Evolutionary conservation across 1,140 invertebrate species (phyloP), one percentile per base, ranked within the genome.

Genomic region (Helicorthomorpha holstii): DNA sequence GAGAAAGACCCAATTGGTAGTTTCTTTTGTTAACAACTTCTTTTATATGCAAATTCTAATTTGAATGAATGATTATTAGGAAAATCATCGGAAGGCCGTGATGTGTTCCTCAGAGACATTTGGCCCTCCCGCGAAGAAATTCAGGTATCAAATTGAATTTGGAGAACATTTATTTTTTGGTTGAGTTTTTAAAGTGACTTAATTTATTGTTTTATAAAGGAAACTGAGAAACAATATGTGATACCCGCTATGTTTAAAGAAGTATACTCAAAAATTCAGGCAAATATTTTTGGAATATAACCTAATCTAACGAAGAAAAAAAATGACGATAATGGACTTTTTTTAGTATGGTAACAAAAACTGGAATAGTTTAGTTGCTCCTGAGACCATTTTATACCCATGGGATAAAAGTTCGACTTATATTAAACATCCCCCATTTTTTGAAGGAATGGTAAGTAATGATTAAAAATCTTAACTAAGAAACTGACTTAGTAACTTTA

Each of bases 181-280:
- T 41, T 41, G 16, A 34, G 29, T 7, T 34, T 34, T 34, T 7
- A 7, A 16, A 34, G 7, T 34, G 29, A 34, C 29, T 41, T 41
- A 19, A 19, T 41, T 19, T 19, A 22, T 46, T 46, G 19, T 4
- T 22, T 19, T 47, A 56, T 58, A 2, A 84, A 92, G 61, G 74
- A 75, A 19, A 81, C 97, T 0, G 94, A 98, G 65, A 80, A 82
- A 56, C 73, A 85, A 63, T 77, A 81, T 63, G 92, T 98, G 1
- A 89, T 96, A 48, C 93, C 93, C 0, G 82, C 88, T n/a, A 96
- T 98, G 89, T 98, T 98, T 66, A 80, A 83, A 60, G 88, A 97
- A 72, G 88, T 92, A n/a, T 95, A 95, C 62, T 76, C 75, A 3
- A 86, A 81, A 62, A 89, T 93, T 25, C 42, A 57, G 43, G 58